Evolutionary conservation across 2,888 invertebrate genomes (phyloP), one percentile per base, ranked within the genome.

Genomic region (Eristalis tenax): DNA sequence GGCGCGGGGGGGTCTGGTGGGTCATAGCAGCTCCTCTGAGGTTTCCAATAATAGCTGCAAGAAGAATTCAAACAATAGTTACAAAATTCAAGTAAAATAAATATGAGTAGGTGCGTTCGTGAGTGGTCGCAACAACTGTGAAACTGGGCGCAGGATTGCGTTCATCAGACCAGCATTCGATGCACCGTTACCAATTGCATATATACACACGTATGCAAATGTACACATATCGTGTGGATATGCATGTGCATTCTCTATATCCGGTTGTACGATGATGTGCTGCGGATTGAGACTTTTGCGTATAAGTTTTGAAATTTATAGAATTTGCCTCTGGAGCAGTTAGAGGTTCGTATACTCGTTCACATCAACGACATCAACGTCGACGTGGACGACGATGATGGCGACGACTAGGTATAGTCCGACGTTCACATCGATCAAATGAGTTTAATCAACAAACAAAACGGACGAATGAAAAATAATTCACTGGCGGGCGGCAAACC

Each of bases 11-110:
- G 76, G 65, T 75, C 65, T 43, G 82, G 71, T 76, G 76, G 82
- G 65, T 66, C 65, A 71, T 73, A 80, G 83, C 76, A 80, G 83
- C 87, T 87, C 87, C 76, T 87, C 87, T 87, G 87, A 87, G 87
- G 87, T 87, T 87, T 87, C 80, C 87, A 87, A 87, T 87, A 87
- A 87, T 87, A 83, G 87, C 83, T 87, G 83, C 68, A 87, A 87
- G 87, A 87, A 87, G 87, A 80, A 87, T 87, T 87, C 87, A 87
- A 87, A 87, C 87, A 87, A 87, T 87, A 87, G 87, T 87, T 87
- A 87, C 87, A 83, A 87, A 87, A 87, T 87, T 80, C 87, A 87
- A 87, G 87, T 87, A 87, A 87, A 87, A 87, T 87, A 87, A 87
- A 87, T 87, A 87, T 87, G 83, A 87, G 87, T 87, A 76, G 87